Evolutionary conservation across 2,888 invertebrate genomes (phyloP).

Genomic region (Ennomos erosarius): DNA sequence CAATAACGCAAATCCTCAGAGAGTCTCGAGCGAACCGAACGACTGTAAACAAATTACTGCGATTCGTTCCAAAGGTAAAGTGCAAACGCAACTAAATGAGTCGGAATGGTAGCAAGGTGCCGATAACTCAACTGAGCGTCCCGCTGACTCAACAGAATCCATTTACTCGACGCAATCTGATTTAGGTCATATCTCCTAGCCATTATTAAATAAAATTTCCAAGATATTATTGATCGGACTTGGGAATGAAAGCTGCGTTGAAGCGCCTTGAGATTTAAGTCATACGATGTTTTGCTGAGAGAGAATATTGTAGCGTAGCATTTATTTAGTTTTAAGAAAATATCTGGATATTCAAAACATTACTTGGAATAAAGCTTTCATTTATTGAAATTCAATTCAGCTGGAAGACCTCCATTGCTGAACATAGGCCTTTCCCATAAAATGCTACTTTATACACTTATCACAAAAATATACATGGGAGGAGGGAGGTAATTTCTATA

Average conservation of each 20-base stretch:
- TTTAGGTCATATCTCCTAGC: conserved; percentile 59
- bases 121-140: conserved; percentile 67
- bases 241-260: conserved; percentile 14
- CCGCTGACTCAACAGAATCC: conserved; percentile 65
- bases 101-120: conserved; percentile 65
- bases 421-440: too few relatives aligned
- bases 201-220: conserved; percentile 52
- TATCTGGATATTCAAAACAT: too few relatives aligned
- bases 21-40: conserved; percentile 13
- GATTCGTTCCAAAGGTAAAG: conserved; percentile 63
- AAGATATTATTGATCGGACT: conserved; percentile 24
- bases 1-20: conserved; percentile 6
- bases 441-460: too few relatives aligned
- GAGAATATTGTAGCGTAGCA: neutral
- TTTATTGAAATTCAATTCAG: too few relatives aligned
- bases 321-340: neutral
- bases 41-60: conserved; percentile 34
- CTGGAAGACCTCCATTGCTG: too few relatives aligned
- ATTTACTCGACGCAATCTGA: conserved; percentile 62
- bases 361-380: too few relatives aligned
- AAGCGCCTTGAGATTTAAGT: conserved; percentile 7
- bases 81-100: conserved; percentile 71
- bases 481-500: too few relatives aligned
- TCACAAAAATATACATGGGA: too few relatives aligned
- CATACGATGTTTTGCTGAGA: conserved; percentile 13